phyloP scores from a whole-genome alignment of 2,888 invertebrate genomes.

The Apodemia duryi region DNA sequence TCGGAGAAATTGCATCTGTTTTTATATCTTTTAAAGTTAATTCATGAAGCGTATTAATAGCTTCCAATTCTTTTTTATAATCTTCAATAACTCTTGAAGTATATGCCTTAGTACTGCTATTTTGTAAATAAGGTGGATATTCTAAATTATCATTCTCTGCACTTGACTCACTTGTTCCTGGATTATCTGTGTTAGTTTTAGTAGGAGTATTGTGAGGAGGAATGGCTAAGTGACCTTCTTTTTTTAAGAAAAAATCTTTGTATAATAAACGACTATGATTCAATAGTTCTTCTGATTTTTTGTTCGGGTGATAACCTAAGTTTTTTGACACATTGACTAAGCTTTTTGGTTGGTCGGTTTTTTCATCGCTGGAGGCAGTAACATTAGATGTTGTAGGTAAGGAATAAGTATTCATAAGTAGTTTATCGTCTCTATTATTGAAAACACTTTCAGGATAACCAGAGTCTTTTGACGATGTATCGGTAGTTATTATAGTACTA shows the following conservation, averaged over 20 bases:
- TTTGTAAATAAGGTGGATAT: constrained; percentile 66
- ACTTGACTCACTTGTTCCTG: constrained; percentile 39
- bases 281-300: constrained; percentile 56
- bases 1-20: constrained; percentile 63
- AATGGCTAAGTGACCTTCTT: constrained; percentile 59
- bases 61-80: constrained; percentile 71
- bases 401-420: constrained; percentile 49
- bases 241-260: constrained; percentile 69
- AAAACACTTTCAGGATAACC: constrained; percentile 61
- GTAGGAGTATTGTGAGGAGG: constrained; percentile 63
- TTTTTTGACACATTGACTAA: constrained; percentile 52
- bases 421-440: constrained; percentile 51
- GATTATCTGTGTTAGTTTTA: constrained; percentile 39
- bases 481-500: constrained; percentile 55
- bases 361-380: constrained; percentile 43
- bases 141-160: constrained; percentile 44
- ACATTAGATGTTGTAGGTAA: constrained; percentile 50
- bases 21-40: constrained; percentile 72
- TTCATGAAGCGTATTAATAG: constrained; percentile 69
- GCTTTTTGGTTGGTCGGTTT: constrained; percentile 55
- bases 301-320: constrained; percentile 44
- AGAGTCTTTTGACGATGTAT: constrained; percentile 69
- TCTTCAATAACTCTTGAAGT: constrained; percentile 76
- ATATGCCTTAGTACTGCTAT: constrained; percentile 69
- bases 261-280: constrained; percentile 69